A percentile compares a stretch with the other conserved stretches of the same genome.
phyloP scores from a whole-genome alignment of 64 coral and sea anemone species.

The Acropora yongei region DNA sequence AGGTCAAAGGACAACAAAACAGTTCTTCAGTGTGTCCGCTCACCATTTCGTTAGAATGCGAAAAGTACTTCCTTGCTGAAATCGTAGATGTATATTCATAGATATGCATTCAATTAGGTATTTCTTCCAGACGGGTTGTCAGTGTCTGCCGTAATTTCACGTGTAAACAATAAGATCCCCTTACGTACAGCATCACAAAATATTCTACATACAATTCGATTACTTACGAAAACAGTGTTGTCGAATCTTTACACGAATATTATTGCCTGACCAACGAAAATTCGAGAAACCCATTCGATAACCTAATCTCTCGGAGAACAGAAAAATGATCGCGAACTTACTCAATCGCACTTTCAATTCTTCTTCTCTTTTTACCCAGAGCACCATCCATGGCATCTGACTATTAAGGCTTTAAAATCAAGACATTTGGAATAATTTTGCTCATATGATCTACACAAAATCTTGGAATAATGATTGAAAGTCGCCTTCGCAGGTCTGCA shows the following conservation, averaged over 20 bases:
- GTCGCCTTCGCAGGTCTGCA: too few species aligned
- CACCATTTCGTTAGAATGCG: too few species aligned
- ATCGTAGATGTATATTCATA: too few species aligned
- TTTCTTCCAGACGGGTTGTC: too few species aligned
- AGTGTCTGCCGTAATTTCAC: not conserved
- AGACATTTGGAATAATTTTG: not conserved
- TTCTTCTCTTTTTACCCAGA: conserved; percentile 23
- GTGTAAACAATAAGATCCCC: too few species aligned
- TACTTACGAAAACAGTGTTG: not conserved
- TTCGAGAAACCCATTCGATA: not conserved
- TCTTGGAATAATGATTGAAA: too few species aligned
- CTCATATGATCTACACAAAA: not conserved
- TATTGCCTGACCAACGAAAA: not conserved
- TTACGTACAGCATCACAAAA: too few species aligned
- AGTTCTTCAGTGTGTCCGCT: too few species aligned
- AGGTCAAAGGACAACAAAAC: not conserved
- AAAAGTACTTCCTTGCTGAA: too few species aligned
- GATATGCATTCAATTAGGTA: too few species aligned
- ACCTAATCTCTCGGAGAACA: not conserved
- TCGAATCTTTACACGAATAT: not conserved
- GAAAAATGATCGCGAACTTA: not conserved
- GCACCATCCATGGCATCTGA: not conserved
- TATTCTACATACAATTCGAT: not conserved
- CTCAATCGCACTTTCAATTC: conserved; percentile 4
- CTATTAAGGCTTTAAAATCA: not conserved